Evolutionary conservation across 2,113 vertebrate genomes (phyloP).

Genomic region (Eptatretus burgeri): DNA sequence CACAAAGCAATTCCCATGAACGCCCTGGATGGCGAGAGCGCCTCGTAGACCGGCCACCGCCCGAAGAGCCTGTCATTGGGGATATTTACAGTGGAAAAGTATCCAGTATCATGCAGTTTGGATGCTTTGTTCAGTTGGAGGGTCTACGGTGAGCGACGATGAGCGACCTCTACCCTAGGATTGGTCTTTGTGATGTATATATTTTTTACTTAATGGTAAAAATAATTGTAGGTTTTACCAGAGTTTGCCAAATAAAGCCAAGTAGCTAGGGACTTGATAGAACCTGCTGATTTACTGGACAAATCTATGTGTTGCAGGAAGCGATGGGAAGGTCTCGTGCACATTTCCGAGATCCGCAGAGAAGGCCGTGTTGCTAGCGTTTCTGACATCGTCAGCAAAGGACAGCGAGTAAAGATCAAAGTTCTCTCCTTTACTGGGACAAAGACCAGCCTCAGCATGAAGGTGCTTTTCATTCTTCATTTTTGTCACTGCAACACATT

Average conservation of each 20-base stretch:
- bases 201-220: neutral
- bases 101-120: constrained; percentile 96
- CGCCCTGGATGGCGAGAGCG: constrained; percentile 55
- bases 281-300: neutral
- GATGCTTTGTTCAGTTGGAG: constrained; percentile 89
- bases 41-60: constrained; percentile 58
- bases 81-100: constrained; percentile 93
- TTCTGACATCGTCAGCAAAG: constrained; percentile 87
- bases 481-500: too few species aligned
- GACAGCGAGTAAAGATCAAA: constrained; percentile 82
- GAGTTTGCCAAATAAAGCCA: neutral
- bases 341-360: constrained; percentile 73
- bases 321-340: constrained; percentile 86
- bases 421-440: constrained; percentile 90
- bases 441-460: constrained; percentile 96
- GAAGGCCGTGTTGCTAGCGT: constrained; percentile 85
- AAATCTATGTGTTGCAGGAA: constrained; percentile 23
- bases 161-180: too few species aligned
- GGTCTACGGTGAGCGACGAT: constrained; percentile 39
- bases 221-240: constrained; percentile 4
- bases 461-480: constrained; percentile 27
- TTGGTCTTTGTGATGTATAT: too few species aligned
- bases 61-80: constrained; percentile 65
- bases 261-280: neutral
- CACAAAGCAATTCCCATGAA: constrained; percentile 28